Base-by-base conservation (phyloP, 2,113 vertebrate genomes). In the Eupsittula cactorum region DNA sequence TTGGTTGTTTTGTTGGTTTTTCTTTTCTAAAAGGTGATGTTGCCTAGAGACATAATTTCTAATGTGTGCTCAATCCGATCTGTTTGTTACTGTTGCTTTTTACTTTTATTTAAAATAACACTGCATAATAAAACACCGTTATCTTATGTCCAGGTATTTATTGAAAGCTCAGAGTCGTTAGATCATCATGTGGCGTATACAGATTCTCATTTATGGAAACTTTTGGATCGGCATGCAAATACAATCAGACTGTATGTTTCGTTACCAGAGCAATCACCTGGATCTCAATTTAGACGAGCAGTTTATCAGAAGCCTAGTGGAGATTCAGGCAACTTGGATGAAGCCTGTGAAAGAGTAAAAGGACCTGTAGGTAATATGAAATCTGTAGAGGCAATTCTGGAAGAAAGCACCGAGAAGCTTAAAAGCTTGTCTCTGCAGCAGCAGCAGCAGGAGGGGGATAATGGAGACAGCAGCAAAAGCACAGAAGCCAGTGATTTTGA, bases 351-450 rank as follows among this genome's bases (percentile, higher is more conserved):
- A 78, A 98, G 98, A 83, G 95, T 98, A 29, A 99, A 99, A 97
- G 98, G 98, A 94, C 95, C 98, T 82, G 70, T 88, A 37, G 97
- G 96, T 19, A 98, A 97, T 96, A 97, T 98, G 64, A 99, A 99
- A 93, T 99, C 99, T 81, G 99, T 99, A 37, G 99, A 99, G 83
- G 99, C 99, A 35, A 99, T 99, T 94, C 97, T 99, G 37, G 99
- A 99, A 96, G 99, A 99, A 97, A 99, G 99, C 98, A 99, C 99
- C 1, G 99, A 99, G 94, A 99, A 99, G 93, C 98, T 99, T 81
- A 99, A 99, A 98, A 99, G 98, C 85, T 97, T 99, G 88, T 99
- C 99, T 18, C 96, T 99, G 44, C 99, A 99, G 93, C 99, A 50
- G 49, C 49, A 47, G 47, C 47, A 49, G 47, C 98, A 98, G 78